phyloP scores from a whole-genome alignment of 2,113 vertebrate genomes.

The Fulica atra region DNA sequence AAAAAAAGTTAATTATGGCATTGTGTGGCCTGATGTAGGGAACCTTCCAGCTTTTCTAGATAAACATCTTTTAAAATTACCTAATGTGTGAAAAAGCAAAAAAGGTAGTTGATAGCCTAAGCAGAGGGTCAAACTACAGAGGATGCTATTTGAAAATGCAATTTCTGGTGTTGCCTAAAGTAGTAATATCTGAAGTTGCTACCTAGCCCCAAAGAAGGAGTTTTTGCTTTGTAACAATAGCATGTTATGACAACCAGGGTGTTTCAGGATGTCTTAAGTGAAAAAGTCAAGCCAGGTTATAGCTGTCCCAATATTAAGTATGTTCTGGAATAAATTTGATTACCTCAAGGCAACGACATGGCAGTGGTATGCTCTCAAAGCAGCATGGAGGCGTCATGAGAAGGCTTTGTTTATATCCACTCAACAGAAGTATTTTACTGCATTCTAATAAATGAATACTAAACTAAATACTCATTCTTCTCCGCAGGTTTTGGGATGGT shows the following conservation, averaged over 20 bases:
- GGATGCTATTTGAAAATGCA: not conserved
- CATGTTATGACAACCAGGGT: not conserved
- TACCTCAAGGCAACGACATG: not conserved
- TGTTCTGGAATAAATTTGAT: not conserved
- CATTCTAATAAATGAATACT: rapidly evolving
- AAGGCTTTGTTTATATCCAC: not conserved
- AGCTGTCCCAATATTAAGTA: no score
- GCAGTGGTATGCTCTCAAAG: not conserved
- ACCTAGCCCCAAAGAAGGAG: no score
- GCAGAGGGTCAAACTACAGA: not conserved
- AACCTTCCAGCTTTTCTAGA: not conserved
- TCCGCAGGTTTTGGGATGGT: not conserved
- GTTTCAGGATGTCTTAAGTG: not conserved
- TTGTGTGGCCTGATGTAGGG: not conserved
- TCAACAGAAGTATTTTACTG: no score
- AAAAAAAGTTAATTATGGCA: not conserved
- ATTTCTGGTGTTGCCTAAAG: not conserved
- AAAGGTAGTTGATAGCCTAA: not conserved
- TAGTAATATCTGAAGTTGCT: rapidly evolving
- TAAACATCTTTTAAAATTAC: not conserved
- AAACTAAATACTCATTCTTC: not conserved
- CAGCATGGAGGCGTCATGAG: not conserved
- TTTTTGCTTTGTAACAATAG: not conserved
- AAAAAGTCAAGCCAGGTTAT: not conserved
- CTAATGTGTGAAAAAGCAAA: not conserved